Evolutionary conservation across 1,140 invertebrate genomes (phyloP), one percentile per base, ranked within the genome.

Genomic region (Pseudomyrmex sp.): DNA sequence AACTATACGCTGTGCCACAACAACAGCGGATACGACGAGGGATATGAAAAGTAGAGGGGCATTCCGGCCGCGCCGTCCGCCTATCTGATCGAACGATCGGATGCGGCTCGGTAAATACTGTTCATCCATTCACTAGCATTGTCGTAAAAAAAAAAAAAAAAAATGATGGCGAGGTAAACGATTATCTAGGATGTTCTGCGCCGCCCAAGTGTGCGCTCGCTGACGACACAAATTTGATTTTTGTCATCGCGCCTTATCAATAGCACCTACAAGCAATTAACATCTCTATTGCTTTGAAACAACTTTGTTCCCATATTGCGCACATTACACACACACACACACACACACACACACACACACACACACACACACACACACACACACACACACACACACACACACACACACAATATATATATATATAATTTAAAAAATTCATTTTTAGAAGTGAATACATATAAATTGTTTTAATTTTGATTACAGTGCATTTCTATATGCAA

Each of bases 61-160:
- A 65, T 83, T 50, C 54, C 56, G 18, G 58, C 70, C 72, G 50
- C 59, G 18, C 70, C 56, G 59, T 74, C 46, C 44, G 56, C 23
- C 56, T 62, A 26, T 48, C 69, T 26, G 75, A 79, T 82, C 79
- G 69, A 62, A 82, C 59, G 61, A 82, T 75, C 80, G 80, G 69
- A 73, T 75, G 61, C 80, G 72, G 61, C 69, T 82, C 70, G 52
- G 69, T 58, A 82, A 82, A 82, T 75, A 82, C 58, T 13, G 68
- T 56, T 62, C 63, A 86, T 85, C 74, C 75, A 88, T 87, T 76
- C 83, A 82, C 84, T 54, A 54, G 85, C 35, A 77, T 90, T 79
- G 83, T 87, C 68, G 84, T 82, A 65, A 83, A 85, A 82, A 54
- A 59, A 35, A 72, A 65, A 69, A 59, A 72, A 59, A 26, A 59